These are phyloP conservation scores for Lamellibrachia luymesi DNA, from an alignment of 1,140 invertebrate genomes.

Conservation along the genomic window DNA sequence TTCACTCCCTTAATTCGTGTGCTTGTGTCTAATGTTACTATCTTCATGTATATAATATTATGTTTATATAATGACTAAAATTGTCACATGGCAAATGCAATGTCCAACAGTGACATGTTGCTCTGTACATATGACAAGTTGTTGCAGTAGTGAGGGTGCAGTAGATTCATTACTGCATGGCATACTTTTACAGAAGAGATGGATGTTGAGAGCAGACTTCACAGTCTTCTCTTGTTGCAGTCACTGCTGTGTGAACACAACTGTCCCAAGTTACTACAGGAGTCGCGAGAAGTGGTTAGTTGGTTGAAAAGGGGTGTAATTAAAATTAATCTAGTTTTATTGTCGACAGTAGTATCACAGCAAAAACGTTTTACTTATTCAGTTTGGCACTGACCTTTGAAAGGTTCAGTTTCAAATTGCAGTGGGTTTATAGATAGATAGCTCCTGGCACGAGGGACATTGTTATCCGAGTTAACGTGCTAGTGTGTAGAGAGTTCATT, in stretches of 20 bases:
- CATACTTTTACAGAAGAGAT: conserved; percentile 33
- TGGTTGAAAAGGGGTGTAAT: too few relatives aligned
- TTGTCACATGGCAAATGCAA: too few relatives aligned
- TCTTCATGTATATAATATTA: too few relatives aligned
- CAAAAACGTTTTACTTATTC: too few relatives aligned
- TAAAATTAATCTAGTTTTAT: too few relatives aligned
- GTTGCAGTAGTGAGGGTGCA: background rate
- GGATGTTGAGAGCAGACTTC: conserved; percentile 33
- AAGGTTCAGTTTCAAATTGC: too few relatives aligned
- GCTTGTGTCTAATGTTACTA: background rate
- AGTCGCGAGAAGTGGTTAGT: conserved; percentile 37
- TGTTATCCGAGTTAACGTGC: background rate
- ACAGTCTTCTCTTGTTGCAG: conserved; percentile 37
- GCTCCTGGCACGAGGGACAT: background rate
- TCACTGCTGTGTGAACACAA: conserved; percentile 38
- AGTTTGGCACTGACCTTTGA: too few relatives aligned
- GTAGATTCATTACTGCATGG: background rate
- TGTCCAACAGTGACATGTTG: background rate
- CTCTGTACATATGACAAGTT: background rate
- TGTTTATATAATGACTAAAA: too few relatives aligned
- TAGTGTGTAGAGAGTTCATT: background rate
- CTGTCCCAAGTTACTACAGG: conserved; percentile 32
- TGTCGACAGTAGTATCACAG: too few relatives aligned
- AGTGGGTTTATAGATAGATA: too few relatives aligned
- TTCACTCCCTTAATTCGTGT: background rate